Evolutionary conservation across 2,888 invertebrate genomes (phyloP), one percentile per base, ranked within the genome.

Genomic region (Actias luna): DNA sequence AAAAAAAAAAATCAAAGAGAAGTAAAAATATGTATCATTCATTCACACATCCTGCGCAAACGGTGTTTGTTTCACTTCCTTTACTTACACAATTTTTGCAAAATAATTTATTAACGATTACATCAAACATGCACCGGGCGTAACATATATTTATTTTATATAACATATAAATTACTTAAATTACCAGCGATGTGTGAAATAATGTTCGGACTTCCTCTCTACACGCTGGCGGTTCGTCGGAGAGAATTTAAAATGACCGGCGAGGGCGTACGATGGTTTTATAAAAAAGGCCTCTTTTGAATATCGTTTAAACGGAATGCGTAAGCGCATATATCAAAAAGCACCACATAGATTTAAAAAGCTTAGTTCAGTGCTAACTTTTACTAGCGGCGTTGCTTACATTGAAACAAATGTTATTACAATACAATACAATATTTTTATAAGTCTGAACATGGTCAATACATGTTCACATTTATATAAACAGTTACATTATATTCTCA

Each of bases 81-180:
- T 27, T 52, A 52, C 29, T 52, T 52, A 29, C 27, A 27, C 27
- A n/a, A n/a, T 52, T 25, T 52, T 52, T 52, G 27, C 52, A 27
- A 1, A 52, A 52, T 52, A 52, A 52, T 52, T 46, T 18, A 18
- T 46, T 22, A 22, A 1, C 8, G n/a, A 52, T 12, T 12, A 52
- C 52, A 52, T 29, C 14, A 27, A 52, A 27, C 29, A 12, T 52
- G 52, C 29, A 52, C 27, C 25, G 29, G 29, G 52, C 29, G 16
- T 52, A 27, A 52, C 16, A 27, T 29, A 52, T 52, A 27, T 52
- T 52, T 29, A 27, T 27, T 46, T 18, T 46, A 46, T 46, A 46
- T 46, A 59, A 16, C 27, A 63, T 63, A 50, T 55, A 59, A 46
- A 46, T 59, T 39, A 63, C 59, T 63, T 59, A 42, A 59, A 59